Percentiles rank a stretch among this genome's conserved stretches.
Conservation (phyloP, 2,797 vertebrate species). For the Macrochelys suwanniensis region DNA sequence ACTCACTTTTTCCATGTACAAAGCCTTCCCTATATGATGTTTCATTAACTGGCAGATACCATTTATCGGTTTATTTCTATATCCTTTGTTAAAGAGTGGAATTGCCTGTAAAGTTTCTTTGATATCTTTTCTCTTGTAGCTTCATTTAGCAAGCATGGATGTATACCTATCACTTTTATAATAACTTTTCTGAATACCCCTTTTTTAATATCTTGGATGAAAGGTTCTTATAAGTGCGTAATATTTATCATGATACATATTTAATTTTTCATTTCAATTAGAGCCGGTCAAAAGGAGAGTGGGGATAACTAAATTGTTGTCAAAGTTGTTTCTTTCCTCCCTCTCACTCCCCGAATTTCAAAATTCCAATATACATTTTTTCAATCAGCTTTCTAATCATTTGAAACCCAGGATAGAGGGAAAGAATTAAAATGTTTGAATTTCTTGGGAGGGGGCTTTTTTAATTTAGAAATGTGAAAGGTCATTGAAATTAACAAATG, state of each 20-base stretch:
- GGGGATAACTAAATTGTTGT: neutral
- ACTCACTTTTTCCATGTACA: neutral
- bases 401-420: fast-evolving
- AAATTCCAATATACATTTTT: fast-evolving
- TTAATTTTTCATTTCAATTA: neutral
- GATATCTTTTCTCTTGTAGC: neutral
- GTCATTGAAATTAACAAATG: neutral
- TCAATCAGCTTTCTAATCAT: neutral
- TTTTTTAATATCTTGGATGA: neutral
- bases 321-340: neutral
- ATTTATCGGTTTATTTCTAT: neutral
- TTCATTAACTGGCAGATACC: neutral
- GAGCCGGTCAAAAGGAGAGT: neutral
- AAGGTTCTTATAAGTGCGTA: neutral
- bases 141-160: neutral
- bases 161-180: neutral
- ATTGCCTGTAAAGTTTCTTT: too few relatives aligned
- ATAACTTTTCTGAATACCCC: neutral
- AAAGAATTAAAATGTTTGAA: neutral
- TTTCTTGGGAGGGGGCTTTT: neutral
- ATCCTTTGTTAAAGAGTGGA: neutral
- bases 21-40: neutral
- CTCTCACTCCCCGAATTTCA: neutral
- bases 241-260: neutral
- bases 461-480: neutral